Evolutionary conservation across 2,113 vertebrate genomes (phyloP).

Genomic region (Limnothrissa miodon): DNA sequence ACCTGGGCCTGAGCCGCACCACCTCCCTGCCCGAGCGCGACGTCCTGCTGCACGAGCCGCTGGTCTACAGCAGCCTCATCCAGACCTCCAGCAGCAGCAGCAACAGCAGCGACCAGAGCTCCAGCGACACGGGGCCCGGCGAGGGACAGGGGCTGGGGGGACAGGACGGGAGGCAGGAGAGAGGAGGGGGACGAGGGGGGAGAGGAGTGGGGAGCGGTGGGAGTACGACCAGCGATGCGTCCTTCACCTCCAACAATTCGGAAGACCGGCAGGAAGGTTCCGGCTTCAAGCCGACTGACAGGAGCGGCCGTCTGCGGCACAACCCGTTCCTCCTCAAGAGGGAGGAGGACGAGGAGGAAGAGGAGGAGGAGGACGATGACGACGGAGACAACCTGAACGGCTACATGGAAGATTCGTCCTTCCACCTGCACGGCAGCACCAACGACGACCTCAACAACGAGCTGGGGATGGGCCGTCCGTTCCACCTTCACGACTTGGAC

Average conservation of each 20-base stretch:
- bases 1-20: slow-evolving; percentile 76
- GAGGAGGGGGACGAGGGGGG: slow-evolving; percentile 33
- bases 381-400: slow-evolving; percentile 67
- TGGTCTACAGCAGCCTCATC: slow-evolving; percentile 86
- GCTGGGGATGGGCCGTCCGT: slow-evolving; percentile 64
- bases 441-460: slow-evolving; percentile 56
- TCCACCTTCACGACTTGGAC: slow-evolving; percentile 77
- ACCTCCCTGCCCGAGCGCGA: slow-evolving; percentile 83
- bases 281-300: slow-evolving; percentile 59
- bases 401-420: slow-evolving; percentile 80
- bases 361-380: slow-evolving; percentile 69
- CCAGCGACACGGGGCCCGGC: slow-evolving; percentile 42
- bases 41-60: slow-evolving; percentile 82
- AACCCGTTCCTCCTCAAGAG: slow-evolving; percentile 89
- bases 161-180: slow-evolving; percentile 45
- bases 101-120: slow-evolving; percentile 42
- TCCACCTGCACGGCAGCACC: slow-evolving; percentile 81
- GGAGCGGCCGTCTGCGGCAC: slow-evolving; percentile 69
- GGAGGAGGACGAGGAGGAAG: slow-evolving; percentile 70
- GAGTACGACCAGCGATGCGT: slow-evolving; percentile 68
- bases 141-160: slow-evolving; percentile 47
- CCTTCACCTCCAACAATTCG: slow-evolving; percentile 70
- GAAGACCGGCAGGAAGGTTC: slow-evolving; percentile 65
- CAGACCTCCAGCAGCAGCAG: slow-evolving; percentile 67
- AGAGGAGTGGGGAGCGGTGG: slow-evolving; percentile 52